Base-by-base conservation (phyloP, 2,888 invertebrate species). In the Phlogophora meticulosa region DNA sequence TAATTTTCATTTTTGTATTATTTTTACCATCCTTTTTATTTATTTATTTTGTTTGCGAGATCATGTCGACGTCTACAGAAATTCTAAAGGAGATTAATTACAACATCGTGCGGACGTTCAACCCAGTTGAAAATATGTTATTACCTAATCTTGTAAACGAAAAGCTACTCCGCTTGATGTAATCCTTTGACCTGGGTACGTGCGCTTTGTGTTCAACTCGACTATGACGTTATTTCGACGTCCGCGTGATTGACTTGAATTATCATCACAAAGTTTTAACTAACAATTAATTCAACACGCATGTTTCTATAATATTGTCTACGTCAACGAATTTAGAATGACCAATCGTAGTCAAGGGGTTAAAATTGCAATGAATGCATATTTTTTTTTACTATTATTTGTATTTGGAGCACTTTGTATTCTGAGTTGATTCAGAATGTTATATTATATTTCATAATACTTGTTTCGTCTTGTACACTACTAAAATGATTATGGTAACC, bases 401-500 rank as follows among this genome's bases (percentile, higher is more conserved):
- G 52, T 77, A 40, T 77, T 63, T 38, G 40, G 57, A 71, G 78
- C 72, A 71, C 72, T 80, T 72, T 64, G 43, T 70, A 60, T 61
- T 57, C 52, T 66, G 63, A 67, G 62, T 49, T 43, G 32, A 40
- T 81, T 70, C 76, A 76, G 58, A 76, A 56, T 60, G 36, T 76
- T 76, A 43, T 65, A 73, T 65, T 73, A 40, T 73, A 49, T 79
- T 74, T 67, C 64, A 20, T 70, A 56, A 61, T 72, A 52, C 22
- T 81, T 67, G 61, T 80, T 69, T 83, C 66, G 42, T 64, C 55
- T 20, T 65, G 60, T 83, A 78, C 57, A 43, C 64, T 63, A 80
- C 43, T 52, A 60, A 72, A 68, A 79, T 52, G 67, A 80, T 67
- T 68, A 80, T 75, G 46, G 62, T 70, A 83, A 77, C 83, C 62